phyloP scores from a whole-genome alignment of 2,113 vertebrate species.

The Heterochromis multidens region DNA sequence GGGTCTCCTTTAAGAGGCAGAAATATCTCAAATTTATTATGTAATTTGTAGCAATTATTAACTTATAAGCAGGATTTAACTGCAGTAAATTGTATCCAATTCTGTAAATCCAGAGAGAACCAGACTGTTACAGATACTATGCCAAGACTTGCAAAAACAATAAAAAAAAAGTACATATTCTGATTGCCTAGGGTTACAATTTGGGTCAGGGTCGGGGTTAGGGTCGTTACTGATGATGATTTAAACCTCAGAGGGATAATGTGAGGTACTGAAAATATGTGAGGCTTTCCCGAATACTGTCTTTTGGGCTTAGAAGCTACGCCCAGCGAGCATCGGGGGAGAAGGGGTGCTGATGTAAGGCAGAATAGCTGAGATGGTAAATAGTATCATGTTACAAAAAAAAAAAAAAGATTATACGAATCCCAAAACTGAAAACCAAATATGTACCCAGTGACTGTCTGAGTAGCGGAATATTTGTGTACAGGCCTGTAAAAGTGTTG shows the following conservation, averaged over 20 bases:
- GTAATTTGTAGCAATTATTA: background rate
- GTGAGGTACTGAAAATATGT: background rate
- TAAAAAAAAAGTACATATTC: background rate
- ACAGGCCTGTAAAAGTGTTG: background rate
- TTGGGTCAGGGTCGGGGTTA: background rate
- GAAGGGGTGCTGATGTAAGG: rapidly evolving
- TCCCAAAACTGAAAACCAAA: background rate
- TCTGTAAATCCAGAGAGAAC: background rate
- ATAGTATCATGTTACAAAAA: background rate
- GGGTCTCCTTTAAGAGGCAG: background rate
- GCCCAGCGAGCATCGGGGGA: background rate
- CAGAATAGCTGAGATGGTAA: background rate
- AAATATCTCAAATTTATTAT: background rate
- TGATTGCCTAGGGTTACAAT: background rate
- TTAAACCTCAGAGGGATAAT: background rate
- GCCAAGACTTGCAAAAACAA: background rate
- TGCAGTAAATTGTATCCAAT: background rate
- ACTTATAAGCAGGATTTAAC: background rate
- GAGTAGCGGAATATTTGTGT: background rate
- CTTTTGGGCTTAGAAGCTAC: background rate
- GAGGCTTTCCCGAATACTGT: background rate
- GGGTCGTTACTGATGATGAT: background rate
- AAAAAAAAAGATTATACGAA: background rate
- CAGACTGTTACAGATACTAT: background rate
- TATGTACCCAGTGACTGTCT: no score